Evolutionary conservation across 2,797 vertebrate genomes (phyloP), one percentile per base, ranked within the genome.

Genomic region (Oryzias sinensis): DNA sequence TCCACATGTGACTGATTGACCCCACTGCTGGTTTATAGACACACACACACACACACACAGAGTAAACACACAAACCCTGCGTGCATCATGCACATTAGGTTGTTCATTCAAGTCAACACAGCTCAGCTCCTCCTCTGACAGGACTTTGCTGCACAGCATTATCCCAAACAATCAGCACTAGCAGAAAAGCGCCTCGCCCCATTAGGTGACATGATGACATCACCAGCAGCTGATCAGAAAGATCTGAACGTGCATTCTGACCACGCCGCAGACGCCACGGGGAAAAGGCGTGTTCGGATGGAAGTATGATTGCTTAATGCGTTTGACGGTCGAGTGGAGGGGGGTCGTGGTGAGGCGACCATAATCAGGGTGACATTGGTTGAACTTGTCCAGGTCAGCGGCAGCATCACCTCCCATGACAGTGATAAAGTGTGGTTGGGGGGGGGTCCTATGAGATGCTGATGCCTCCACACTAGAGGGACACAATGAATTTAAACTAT

Each of bases 1-100:
- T 86, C 81, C 81, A 77, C 82, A 60, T 85, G 84, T 89, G 87
- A 90, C 86, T 80, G 90, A 90, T 88, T 74, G 87, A 82, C 78
- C 88, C 67, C 82, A 70, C 74, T 58, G 69, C 77, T 76, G 59
- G 66, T 85, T 80, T 64, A 75, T 70, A 76, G 78, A 85, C 79
- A 74, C 63, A 5, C 64, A 49, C 59, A 74, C 63, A 5, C 64
- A 49, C 59, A 45, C 62, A 29, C 43, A 29, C 55, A 4, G 13
- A 0, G 22, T 27, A 46, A 29, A 68, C 69, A 20, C 54, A 44
- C 55, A 41, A 1, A 27, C 33, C 41, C 13, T 1, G 17, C 16
- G 18, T 1, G 11, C 2, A 17, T 17, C 46, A 14, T 1, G 9
- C 27, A 20, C 16, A 18, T 49, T 41, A 7, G 18, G 15, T 18